Evolutionary conservation across 2,888 invertebrate genomes (phyloP).

Genomic region (Eilema caniola): DNA sequence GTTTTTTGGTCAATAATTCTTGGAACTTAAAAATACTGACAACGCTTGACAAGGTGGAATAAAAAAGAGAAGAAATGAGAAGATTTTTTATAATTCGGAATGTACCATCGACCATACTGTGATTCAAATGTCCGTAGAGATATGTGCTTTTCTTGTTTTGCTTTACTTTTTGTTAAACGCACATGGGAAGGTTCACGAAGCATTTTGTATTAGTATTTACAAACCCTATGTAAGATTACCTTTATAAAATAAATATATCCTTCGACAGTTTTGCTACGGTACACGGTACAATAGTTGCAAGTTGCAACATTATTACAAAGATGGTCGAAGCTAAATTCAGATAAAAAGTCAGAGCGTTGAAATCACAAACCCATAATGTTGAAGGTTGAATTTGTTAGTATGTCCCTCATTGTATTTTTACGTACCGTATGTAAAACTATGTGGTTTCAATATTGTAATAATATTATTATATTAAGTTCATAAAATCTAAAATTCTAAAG

Average conservation of each 20-base stretch:
- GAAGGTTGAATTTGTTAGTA: neutral
- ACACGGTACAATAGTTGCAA: neutral
- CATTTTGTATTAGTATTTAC: neutral
- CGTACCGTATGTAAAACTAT: neutral
- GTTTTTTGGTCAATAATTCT: slow-evolving; percentile 44
- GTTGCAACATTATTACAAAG: neutral
- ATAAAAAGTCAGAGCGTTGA: neutral
- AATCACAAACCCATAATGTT: neutral
- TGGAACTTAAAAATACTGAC: slow-evolving; percentile 44
- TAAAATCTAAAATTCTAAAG: slow-evolving; percentile 12
- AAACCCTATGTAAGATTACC: neutral
- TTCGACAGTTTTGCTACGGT: neutral
- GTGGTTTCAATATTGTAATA: slow-evolving; percentile 1
- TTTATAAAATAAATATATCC: neutral
- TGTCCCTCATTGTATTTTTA: neutral
- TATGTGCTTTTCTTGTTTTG: slow-evolving; percentile 43
- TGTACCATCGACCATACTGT: slow-evolving; percentile 61
- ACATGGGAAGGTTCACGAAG: neutral
- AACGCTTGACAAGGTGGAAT: slow-evolving; percentile 41
- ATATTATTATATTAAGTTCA: neutral
- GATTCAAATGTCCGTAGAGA: slow-evolving; percentile 45
- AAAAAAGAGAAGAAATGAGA: slow-evolving; percentile 52
- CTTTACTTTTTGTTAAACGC: slow-evolving; percentile 12
- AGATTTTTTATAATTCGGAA: slow-evolving; percentile 52
- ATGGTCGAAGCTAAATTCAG: neutral